A percentile compares a stretch with the other conserved stretches of the same genome.
These are phyloP conservation scores for Ellobium chinense DNA, from an alignment of 2,888 invertebrate species.

Conservation along the genomic window DNA sequence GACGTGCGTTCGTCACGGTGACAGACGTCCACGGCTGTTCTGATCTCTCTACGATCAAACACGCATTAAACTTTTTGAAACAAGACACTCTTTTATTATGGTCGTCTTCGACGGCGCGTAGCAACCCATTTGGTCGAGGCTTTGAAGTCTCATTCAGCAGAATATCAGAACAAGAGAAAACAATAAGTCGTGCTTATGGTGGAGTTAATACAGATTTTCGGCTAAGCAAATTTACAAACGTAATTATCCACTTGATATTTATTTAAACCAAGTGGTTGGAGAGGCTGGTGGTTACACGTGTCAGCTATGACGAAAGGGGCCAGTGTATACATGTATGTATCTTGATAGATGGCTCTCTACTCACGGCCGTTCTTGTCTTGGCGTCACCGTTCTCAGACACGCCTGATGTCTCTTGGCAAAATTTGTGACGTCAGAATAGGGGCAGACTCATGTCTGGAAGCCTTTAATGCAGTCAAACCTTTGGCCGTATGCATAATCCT, in stretches of 20 bases:
- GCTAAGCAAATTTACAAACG: conserved; percentile 25
- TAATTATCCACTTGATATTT: conserved; percentile 26
- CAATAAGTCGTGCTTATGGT: background rate
- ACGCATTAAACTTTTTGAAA: conserved; percentile 21
- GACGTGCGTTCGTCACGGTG: conserved; percentile 16
- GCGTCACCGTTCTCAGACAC: too few species aligned
- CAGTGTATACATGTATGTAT: too few species aligned
- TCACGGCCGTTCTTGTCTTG: too few species aligned
- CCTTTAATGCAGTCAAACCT: too few species aligned
- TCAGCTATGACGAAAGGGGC: too few species aligned
- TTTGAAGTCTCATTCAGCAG: conserved; percentile 5
- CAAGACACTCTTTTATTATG: conserved; percentile 4
- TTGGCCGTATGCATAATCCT: too few species aligned
- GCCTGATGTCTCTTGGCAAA: too few species aligned
- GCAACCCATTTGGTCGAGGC: background rate
- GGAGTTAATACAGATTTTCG: conserved; percentile 18
- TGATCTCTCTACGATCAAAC: conserved; percentile 21
- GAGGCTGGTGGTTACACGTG: too few species aligned
- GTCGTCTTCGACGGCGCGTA: background rate
- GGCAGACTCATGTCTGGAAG: too few species aligned
- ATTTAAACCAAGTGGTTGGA: background rate
- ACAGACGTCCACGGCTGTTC: background rate
- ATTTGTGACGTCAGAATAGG: too few species aligned
- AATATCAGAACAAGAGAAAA: too few species aligned
- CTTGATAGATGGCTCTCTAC: too few species aligned